Base-by-base conservation (phyloP, 2,888 invertebrate species). In the Stenichneumon culpator region DNA sequence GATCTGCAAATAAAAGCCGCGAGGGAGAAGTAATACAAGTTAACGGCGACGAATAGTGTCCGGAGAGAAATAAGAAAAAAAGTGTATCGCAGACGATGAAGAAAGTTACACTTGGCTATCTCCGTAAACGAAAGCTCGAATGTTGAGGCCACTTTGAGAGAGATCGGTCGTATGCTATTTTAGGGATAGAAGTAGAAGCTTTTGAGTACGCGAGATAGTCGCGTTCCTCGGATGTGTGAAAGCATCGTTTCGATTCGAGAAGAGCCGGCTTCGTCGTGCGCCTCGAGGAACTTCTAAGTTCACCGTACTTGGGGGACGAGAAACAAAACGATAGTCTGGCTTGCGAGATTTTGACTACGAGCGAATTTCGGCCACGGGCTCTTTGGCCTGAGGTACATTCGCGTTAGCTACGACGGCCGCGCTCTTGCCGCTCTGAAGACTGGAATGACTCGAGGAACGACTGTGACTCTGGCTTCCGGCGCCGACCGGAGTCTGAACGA, bases 401-500 rank as follows among this genome's bases (percentile, higher is more conserved):
- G 91, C 79, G 57, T 89, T 90, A 50, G 90, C 85, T 14, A 90
- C 86, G n/a, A 60, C 47, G 44, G 91, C 84, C 16, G 91, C 87
- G 68, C 91, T 93, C 86, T 93, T 94, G 44, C 92, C 90, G 70
- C 94, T 94, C 82, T 93, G 94, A 22, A 94, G 81, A 87, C 94
- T 94, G 84, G 93, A 94, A 88, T 96, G 96, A 92, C 96, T 96
- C 82, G 96, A 96, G 50, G 95, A 96, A 84, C 96, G 95, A 79
- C 96, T 96, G 93, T 96, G 96, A 86, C 94, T 95, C 85, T 94
- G 93, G 87, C 94, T 93, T 7, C 94, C 94, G 9, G 94, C 94
- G 28, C 95, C 95, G 3, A 97, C 96, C 0, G 96, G 96, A 0
- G 96, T 96, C 91, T 96, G 96, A 39, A 97, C 95, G 93, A 96